A percentile compares a stretch with the other conserved stretches of the same genome.
phyloP scores from a whole-genome alignment of 1,140 invertebrate genomes.

The Araneus ventricosus region DNA sequence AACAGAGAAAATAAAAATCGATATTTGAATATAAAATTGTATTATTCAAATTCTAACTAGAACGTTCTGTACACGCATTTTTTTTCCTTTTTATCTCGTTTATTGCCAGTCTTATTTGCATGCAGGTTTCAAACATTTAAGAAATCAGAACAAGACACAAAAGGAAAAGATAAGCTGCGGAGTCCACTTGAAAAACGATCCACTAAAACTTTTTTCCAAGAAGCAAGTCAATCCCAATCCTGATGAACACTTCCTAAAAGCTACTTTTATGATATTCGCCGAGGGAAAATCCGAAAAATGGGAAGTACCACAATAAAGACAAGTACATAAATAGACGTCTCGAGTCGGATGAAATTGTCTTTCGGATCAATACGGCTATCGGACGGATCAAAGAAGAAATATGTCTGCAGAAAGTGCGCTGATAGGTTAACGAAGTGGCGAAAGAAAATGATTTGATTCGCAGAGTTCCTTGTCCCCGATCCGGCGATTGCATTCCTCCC shows the following conservation, averaged over 20 bases:
- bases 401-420: slow-evolving; percentile 33
- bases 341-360: slow-evolving; percentile 57
- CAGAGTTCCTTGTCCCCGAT: neutral
- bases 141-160: neutral
- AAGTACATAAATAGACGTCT: slow-evolving; percentile 62
- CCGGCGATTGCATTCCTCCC: slow-evolving; percentile 39
- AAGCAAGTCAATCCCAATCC: neutral
- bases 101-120: neutral
- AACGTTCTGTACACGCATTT: too few species aligned
- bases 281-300: slow-evolving; percentile 24
- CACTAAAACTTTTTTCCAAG: neutral
- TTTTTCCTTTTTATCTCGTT: neutral
- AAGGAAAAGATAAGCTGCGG: neutral
- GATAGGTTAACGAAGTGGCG: slow-evolving; percentile 60
- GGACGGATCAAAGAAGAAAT: slow-evolving; percentile 31
- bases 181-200: neutral
- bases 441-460: slow-evolving; percentile 40
- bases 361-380: slow-evolving; percentile 46
- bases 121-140: neutral
- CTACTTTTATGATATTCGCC: slow-evolving; percentile 59
- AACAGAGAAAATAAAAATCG: neutral
- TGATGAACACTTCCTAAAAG: slow-evolving; percentile 42
- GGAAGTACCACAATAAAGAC: slow-evolving; percentile 51
- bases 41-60: too few species aligned
- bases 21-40: too few species aligned